Base-by-base conservation (phyloP, 2,888 invertebrate genomes). In the Agriopis leucophaearia region DNA sequence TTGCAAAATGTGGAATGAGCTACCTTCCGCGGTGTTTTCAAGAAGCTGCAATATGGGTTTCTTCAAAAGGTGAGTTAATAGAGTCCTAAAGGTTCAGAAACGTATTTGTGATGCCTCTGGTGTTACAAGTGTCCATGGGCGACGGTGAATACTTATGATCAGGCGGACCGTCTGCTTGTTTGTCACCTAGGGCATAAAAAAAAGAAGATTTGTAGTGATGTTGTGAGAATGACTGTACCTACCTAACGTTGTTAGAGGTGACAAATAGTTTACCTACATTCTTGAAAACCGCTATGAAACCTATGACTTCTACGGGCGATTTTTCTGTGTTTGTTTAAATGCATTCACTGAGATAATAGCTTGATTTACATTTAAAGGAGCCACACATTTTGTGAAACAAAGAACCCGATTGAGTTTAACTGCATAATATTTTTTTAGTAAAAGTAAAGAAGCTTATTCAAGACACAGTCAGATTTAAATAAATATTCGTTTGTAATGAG, bases 401-500 rank as follows among this genome's bases (percentile, higher is more conserved):
- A 45, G 52, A 58, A 15, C 48, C 36, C 27, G 55, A 61, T 66
- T 51, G 51, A 51, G 55, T 15, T 42, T 40, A 47, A 54, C 58
- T 56, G 42, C n/a, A 18, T 50, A 8, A 8, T 47, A 54, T 64
- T 59, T 42, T 38, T 55, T 58, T 50, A n/a, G 47, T 62, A 9
- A 62, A 27, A 58, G 40, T 52, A 60, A 66, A 64, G 13, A 16
- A 42, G 35, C 16, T 38, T 62, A 51, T 55, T 60, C 45, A 38
- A 52, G 35, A 16, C 44, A 16, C 44, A 57, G 57, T 45, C 48
- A 63, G 54, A 66, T 66, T 64, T 64, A 44, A 67, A 57, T 61
- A 64, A 64, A 67, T 64, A 69, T 65, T 61, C 52, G 51, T 64
- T 69, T 64, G 55, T 44, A 63, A 65, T 59, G 51, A 63, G 65